These are phyloP conservation scores for Microtus ochrogaster DNA, from an alignment of 2,113 vertebrate species.

Conservation along the genomic window DNA sequence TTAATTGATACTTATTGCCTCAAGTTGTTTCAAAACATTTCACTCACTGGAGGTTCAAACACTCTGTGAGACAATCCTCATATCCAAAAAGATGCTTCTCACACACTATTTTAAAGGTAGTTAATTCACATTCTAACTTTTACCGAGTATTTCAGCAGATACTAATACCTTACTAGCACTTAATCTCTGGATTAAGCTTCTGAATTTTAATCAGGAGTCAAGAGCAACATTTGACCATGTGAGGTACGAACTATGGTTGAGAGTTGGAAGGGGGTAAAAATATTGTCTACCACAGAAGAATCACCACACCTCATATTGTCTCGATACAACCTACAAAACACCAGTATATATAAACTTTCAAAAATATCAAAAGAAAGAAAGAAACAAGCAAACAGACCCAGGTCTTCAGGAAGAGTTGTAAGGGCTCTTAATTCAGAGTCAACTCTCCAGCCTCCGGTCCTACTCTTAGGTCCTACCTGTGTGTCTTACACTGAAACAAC, in stretches of 20 bases:
- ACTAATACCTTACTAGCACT: conserved; percentile 30
- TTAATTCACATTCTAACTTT: conserved; percentile 23
- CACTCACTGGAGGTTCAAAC: conserved; percentile 47
- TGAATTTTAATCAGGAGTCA: conserved; percentile 47
- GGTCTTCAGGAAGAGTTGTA: not conserved
- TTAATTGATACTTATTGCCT: conserved; percentile 60
- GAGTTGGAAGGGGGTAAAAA: not conserved
- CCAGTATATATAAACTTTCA: not conserved
- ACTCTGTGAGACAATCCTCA: conserved; percentile 46
- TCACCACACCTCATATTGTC: not conserved
- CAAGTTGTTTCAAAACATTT: conserved; percentile 55
- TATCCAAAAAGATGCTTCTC: not conserved
- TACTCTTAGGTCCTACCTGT: conserved; percentile 34
- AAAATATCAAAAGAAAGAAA: not conserved
- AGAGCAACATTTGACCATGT: not conserved
- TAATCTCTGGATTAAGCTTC: conserved; percentile 4
- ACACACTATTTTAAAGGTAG: conserved; percentile 42
- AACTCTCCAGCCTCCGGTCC: not conserved
- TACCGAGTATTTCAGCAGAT: not conserved
- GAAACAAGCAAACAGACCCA: not conserved
- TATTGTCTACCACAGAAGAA: conserved; percentile 31
- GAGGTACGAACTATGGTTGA: not conserved
- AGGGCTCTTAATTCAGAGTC: too few species aligned
- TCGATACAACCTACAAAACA: not conserved
- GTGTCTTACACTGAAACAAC: conserved; percentile 36